Conservation (phyloP, 2,888 invertebrate species). For the Argynnis bischoffii region DNA sequence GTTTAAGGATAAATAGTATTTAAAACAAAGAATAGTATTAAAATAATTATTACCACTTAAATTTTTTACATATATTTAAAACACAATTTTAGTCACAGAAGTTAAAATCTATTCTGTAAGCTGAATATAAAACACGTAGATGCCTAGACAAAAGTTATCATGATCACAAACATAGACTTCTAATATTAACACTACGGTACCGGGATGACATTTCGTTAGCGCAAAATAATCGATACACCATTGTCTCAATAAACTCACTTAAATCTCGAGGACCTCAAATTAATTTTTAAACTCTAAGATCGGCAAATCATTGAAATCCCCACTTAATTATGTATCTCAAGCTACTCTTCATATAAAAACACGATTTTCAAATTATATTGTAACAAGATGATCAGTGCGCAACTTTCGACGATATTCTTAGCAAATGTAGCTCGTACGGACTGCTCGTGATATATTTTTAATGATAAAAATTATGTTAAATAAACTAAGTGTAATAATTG, state of each 20-base stretch:
- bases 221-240: constrained; percentile 83
- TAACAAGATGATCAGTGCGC: constrained; percentile 70
- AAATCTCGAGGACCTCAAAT: constrained; percentile 61
- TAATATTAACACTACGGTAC: constrained; percentile 81
- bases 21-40: background rate
- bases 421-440: constrained; percentile 65
- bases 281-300: constrained; percentile 42
- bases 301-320: background rate
- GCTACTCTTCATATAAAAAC: constrained; percentile 51
- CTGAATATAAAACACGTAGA: constrained; percentile 80
- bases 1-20: too few species aligned
- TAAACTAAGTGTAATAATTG: constrained; percentile 32
- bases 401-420: constrained; percentile 78
- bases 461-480: constrained; percentile 47
- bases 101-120: constrained; percentile 70
- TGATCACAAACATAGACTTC: constrained; percentile 78
- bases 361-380: constrained; percentile 63
- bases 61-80: constrained; percentile 41
- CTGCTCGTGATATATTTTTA: constrained; percentile 65
- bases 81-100: constrained; percentile 76
- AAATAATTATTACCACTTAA: constrained; percentile 2
- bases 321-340: constrained; percentile 22
- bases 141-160: constrained; percentile 80
- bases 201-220: constrained; percentile 81
- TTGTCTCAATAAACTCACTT: constrained; percentile 79